Base-by-base conservation (phyloP, 2,888 invertebrate species). In the Synanthedon tipuliformis region DNA sequence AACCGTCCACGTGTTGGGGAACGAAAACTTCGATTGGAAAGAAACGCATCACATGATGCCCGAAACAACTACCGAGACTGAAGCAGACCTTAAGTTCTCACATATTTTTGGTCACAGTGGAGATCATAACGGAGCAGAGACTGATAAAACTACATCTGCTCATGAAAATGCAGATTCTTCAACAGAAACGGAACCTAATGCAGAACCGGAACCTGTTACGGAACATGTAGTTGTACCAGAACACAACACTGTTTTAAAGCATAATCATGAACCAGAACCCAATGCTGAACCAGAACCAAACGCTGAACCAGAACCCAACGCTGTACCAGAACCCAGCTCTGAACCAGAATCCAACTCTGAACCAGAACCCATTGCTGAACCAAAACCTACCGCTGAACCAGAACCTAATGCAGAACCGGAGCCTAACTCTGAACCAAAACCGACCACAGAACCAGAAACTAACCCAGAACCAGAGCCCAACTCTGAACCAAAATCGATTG, bases 1-100 rank as follows among this genome's bases (percentile, higher is more conserved):
- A 56, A 54, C 68, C 4, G 58, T 60, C 27, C 61, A 66, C 4
- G 55, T 60, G 7, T 50, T 52, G 15, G 60, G 58, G 55, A 64
- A 69, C 7, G 64, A 68, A 52, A 67, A 66, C 41, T 78, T 73
- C 54, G 81, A 80, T 54, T 79, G 81, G 81, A 78, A 78, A 59
- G 75, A 78, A 61, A 66, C 71, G n/a, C 65, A 69, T 51, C 69
- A 68, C 41, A 57, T 57, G 5, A 61, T 59, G 54, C 66, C 67
- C 23, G 73, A 75, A 55, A 71, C 75, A 11, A 78, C 78, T 3
- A 71, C 75, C 3, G 73, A 82, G 57, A 63, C 69, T 55, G 75
- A 81, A 40, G 53, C 64, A 15, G 78, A 77, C 41, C 58, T 78
- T 13, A 76, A 73, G 54, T 74, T 71, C 58, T 78, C 81, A 3